Conservation (phyloP, 1,140 invertebrate genomes). For the Triops cancriformis region DNA sequence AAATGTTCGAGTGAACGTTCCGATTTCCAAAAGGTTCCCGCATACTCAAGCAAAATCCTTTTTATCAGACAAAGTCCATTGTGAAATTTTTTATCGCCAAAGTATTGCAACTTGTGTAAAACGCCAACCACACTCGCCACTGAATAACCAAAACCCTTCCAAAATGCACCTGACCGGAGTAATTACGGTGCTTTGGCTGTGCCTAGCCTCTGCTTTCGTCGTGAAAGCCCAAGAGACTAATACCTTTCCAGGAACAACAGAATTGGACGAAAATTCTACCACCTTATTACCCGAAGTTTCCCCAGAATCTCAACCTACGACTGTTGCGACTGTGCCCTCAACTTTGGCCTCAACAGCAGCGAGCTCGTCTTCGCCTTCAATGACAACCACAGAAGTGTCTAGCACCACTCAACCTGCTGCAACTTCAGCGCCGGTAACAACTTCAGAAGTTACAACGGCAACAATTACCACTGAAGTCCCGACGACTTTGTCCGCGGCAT, state of each 20-base stretch:
- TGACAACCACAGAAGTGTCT: neutral
- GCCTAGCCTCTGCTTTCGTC: neutral
- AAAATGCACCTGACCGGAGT: conserved; percentile 4
- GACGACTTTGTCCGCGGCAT: neutral
- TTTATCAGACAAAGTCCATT: neutral
- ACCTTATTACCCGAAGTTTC: neutral
- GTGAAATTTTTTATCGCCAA: neutral
- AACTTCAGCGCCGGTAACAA: neutral
- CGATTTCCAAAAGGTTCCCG: neutral
- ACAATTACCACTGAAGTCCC: neutral
- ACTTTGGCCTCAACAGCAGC: neutral
- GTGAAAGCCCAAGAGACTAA: neutral
- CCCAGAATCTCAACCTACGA: neutral
- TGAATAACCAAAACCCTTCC: neutral
- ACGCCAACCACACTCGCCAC: neutral
- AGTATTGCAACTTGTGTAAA: neutral
- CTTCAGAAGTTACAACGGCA: neutral
- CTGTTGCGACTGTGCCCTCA: neutral
- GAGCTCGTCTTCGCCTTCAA: neutral
- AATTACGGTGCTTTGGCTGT: conserved; percentile 1
- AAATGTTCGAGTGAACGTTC: conserved; percentile 5
- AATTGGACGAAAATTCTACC: neutral
- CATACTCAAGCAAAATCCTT: neutral
- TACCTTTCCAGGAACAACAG: neutral
- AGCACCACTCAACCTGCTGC: neutral